Evolutionary conservation across 2,888 invertebrate species (phyloP), one percentile per base, ranked within the genome.

Genomic region (Idaea biselata): DNA sequence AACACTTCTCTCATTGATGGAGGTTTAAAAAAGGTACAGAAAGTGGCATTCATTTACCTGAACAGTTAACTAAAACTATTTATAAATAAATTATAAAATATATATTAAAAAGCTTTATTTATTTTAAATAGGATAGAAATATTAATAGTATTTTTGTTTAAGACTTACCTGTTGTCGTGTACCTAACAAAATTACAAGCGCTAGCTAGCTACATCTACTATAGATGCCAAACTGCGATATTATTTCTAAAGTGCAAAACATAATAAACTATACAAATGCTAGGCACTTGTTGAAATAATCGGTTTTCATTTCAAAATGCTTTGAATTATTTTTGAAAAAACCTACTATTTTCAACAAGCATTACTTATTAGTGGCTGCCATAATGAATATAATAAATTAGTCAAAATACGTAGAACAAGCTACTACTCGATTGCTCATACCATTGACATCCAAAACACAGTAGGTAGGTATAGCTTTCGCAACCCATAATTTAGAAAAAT

Each of bases 21-120:
- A 25, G 25, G 5, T 3, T 25, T 44, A 44, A 44, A 44, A 44
- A 44, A 44, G 14, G 14, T 44, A 44, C 14, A 44, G 44, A 44
- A 44, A 44, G 44, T 44, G 44, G 44, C 44, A 44, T 44, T 44
- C 44, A 44, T 44, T 44, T 44, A 44, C 14, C 44, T 44, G 44
- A 44, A 44, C 3, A 44, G 14, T 44, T 44, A 59, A 55, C 56
- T 61, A 64, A 14, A 58, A 60, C 65, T 25, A 44, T 14, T 44
- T 14, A 44, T 44, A 44, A 14, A 44, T 44, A 14, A 44, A 44
- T 6, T 44, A 44, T 44, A 44, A 44, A 44, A 44, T 44, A 44
- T 14, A 44, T 44, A 44, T 3, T 44, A 44, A 44, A 44, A 44
- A 44, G 44, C 44, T 44, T 44, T 44, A 44, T 32, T 8, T 8